Conservation (phyloP, 1,140 invertebrate genomes). For the Eumeta japonica region DNA sequence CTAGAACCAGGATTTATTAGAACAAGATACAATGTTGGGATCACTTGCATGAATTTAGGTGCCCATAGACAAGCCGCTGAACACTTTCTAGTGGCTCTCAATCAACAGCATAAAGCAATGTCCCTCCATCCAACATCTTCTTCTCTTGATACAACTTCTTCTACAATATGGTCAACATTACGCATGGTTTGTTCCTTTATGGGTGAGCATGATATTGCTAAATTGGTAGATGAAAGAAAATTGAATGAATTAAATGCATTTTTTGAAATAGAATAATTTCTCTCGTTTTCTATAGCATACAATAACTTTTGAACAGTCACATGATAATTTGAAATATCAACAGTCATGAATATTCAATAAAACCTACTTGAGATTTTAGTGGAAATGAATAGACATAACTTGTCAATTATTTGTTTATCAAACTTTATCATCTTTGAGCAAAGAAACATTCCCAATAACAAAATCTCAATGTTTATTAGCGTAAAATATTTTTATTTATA, state of each 20-base stretch:
- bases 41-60: slow-evolving; percentile 95
- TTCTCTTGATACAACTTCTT: slow-evolving; percentile 65
- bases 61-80: slow-evolving; percentile 93
- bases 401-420: no score
- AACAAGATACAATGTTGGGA: slow-evolving; percentile 96
- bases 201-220: slow-evolving; percentile 77
- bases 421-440: no score
- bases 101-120: slow-evolving; percentile 83
- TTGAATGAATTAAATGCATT: slow-evolving; percentile 65
- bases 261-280: slow-evolving; percentile 61
- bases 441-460: no score
- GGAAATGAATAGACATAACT: no score
- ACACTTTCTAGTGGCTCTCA: slow-evolving; percentile 90
- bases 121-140: slow-evolving; percentile 36
- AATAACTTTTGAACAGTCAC: no score
- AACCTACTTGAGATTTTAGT: no score
- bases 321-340: no score
- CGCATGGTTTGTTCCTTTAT: slow-evolving; percentile 87
- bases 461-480: no score
- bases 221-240: slow-evolving; percentile 73
- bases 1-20: slow-evolving; percentile 94
- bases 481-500: no score
- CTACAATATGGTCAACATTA: slow-evolving; percentile 93
- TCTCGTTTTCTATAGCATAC: no score
- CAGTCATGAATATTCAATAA: no score